These are phyloP conservation scores for Phocides pigmalion DNA, from an alignment of 1,140 invertebrate species.

Conservation along the genomic window DNA sequence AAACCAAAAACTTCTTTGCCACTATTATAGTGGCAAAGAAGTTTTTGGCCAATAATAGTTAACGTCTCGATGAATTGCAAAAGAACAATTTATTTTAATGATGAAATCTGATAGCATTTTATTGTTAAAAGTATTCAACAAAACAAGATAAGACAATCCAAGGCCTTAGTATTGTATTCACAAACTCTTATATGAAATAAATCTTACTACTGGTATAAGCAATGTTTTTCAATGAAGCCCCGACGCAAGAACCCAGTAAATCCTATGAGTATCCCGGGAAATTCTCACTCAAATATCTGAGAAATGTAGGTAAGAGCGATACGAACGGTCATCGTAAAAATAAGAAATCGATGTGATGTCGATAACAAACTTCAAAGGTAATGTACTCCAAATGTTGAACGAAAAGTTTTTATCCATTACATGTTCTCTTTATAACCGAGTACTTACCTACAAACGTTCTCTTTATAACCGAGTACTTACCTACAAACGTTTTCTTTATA, in stretches of 20 bases:
- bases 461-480: no score
- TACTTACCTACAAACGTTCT: neutral
- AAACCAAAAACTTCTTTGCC: no score
- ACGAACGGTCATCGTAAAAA: constrained; percentile 22
- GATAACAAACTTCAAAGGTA: constrained; percentile 31
- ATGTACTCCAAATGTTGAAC: constrained; percentile 12
- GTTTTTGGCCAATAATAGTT: no score
- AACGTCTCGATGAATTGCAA: no score
- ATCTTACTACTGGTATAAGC: constrained; percentile 18
- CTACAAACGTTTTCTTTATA: no score
- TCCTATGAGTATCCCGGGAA: constrained; percentile 20
- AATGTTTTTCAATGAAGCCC: constrained; percentile 27
- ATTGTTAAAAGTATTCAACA: neutral
- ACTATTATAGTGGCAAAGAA: no score
- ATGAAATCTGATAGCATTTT: no score
- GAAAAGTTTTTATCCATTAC: constrained; percentile 17
- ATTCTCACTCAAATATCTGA: constrained; percentile 28
- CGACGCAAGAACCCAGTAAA: constrained; percentile 15
- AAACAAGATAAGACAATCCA: constrained; percentile 1
- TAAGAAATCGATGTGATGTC: constrained; percentile 20
- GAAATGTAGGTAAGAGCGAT: constrained; percentile 13
- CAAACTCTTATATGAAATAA: constrained; percentile 26
- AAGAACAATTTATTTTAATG: no score
- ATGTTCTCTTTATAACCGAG: constrained; percentile 7
- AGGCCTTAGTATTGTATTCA: constrained; percentile 1